These are phyloP conservation scores for Pandemis heparana DNA, from an alignment of 2,888 invertebrate genomes.

Conservation along the genomic window DNA sequence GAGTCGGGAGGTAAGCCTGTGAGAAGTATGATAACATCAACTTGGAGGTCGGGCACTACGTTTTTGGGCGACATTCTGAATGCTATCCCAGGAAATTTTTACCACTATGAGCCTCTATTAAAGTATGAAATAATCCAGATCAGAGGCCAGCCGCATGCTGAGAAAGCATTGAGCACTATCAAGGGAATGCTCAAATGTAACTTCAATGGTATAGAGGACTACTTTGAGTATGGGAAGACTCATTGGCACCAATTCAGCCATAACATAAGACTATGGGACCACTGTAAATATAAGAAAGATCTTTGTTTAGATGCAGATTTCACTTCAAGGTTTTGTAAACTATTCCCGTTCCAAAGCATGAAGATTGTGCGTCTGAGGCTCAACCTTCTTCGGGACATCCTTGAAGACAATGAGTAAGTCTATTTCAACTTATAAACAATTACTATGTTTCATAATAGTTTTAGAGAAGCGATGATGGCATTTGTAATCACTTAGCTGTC, in stretches of 20 bases:
- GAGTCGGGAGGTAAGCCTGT: slow-evolving; percentile 90
- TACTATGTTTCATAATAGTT: slow-evolving; percentile 3
- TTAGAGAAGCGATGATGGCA: background rate
- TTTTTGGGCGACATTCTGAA: slow-evolving; percentile 95
- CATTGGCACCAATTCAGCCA: slow-evolving; percentile 94
- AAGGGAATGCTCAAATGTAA: slow-evolving; percentile 91
- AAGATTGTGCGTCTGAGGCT: slow-evolving; percentile 93
- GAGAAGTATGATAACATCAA: slow-evolving; percentile 92
- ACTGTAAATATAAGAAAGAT: slow-evolving; percentile 87
- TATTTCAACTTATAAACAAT: slow-evolving; percentile 19
- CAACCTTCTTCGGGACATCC: slow-evolving; percentile 88
- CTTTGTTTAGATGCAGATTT: slow-evolving; percentile 86
- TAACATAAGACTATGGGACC: slow-evolving; percentile 93
- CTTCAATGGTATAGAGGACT: slow-evolving; percentile 90
- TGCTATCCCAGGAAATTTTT: slow-evolving; percentile 94
- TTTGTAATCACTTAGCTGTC: background rate
- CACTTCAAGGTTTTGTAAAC: slow-evolving; percentile 91
- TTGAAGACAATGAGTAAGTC: slow-evolving; percentile 90
- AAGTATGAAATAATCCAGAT: slow-evolving; percentile 94
- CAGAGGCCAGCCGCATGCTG: slow-evolving; percentile 89
- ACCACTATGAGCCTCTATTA: slow-evolving; percentile 95
- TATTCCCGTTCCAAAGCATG: slow-evolving; percentile 96
- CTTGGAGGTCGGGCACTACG: slow-evolving; percentile 96
- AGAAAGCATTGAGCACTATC: slow-evolving; percentile 88
- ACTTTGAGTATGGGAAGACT: slow-evolving; percentile 91